Conservation (phyloP, 2,797 vertebrate genomes). For the Acrocephalus scirpaceus region DNA sequence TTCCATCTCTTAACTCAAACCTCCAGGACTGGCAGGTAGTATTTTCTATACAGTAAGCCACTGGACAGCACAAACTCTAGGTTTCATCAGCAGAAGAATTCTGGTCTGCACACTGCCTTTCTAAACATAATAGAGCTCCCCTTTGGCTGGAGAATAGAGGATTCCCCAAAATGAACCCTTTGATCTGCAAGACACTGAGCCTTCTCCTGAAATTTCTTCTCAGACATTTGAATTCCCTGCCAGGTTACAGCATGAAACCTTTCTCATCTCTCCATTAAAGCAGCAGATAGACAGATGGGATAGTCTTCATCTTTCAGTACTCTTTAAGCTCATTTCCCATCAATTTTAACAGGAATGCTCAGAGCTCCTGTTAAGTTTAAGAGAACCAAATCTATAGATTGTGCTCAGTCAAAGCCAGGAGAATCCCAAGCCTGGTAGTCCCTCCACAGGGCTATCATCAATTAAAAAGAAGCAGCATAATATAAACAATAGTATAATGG, state of each 20-base stretch:
- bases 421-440: not conserved
- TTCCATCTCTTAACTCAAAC: not conserved
- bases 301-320: not conserved
- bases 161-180: not conserved
- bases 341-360: slow-evolving; percentile 2
- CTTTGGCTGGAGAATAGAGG: not conserved
- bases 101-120: not conserved
- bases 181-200: not conserved
- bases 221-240: not conserved
- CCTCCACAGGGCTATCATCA: not conserved
- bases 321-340: not conserved
- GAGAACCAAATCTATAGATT: not conserved
- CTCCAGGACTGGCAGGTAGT: not conserved
- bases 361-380: not conserved
- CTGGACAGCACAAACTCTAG: not conserved
- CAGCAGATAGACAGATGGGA: not conserved
- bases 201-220: not conserved
- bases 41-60: not conserved
- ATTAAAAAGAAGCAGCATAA: not conserved
- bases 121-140: not conserved
- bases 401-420: not conserved
- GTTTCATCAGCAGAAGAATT: not conserved
- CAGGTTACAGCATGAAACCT: not conserved
- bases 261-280: not conserved
- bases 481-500: not conserved